Percentiles rank a stretch among this genome's conserved stretches.
Evolutionary conservation across 2,797 vertebrate genomes (phyloP).

Genomic region (Scarus forsteni): DNA sequence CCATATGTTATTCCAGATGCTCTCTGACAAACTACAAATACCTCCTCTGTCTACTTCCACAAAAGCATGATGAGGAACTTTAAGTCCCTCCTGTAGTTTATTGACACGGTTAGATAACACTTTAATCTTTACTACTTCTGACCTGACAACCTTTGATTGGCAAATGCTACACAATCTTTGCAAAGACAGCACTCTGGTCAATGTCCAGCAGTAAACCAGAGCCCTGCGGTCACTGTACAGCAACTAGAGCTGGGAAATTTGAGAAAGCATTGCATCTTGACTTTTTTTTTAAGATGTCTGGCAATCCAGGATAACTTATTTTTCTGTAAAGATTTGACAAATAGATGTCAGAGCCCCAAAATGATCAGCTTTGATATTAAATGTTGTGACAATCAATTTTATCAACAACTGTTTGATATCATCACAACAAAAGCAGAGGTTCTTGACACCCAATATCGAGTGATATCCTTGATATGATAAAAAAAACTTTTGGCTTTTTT

Average conservation of each 20-base stretch:
- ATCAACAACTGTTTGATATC: too few species aligned
- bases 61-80: not conserved
- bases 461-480: too few species aligned
- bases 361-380: too few species aligned
- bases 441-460: too few species aligned
- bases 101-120: conserved; percentile 12
- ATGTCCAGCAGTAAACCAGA: conserved; percentile 29
- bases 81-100: not conserved
- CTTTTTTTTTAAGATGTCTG: not conserved
- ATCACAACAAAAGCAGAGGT: too few species aligned
- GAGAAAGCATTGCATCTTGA: not conserved
- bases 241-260: not conserved
- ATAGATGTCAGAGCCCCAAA: too few species aligned
- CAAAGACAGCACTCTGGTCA: conserved; percentile 21
- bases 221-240: not conserved
- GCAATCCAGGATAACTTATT: too few species aligned
- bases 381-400: too few species aligned
- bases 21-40: not conserved
- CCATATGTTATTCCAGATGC: not conserved
- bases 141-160: conserved; percentile 14
- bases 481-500: too few species aligned
- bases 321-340: too few species aligned
- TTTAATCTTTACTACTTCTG: conserved; percentile 29
- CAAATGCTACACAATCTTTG: not conserved
- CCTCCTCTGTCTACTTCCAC: too few species aligned